These are phyloP conservation scores for Telenomus remus DNA, from an alignment of 1,140 invertebrate species.

Conservation along the genomic window DNA sequence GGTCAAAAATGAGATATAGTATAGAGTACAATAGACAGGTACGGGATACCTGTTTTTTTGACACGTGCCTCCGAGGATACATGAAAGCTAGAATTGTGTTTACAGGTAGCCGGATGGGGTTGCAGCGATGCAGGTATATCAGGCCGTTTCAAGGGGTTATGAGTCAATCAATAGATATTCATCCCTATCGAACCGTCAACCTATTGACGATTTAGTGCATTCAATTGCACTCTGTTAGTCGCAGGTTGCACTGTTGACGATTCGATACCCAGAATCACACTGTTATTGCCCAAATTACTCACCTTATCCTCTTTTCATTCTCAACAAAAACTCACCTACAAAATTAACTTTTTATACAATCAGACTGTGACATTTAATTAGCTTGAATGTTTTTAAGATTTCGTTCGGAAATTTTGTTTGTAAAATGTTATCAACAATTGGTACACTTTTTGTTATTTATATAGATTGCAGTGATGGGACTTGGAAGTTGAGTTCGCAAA, in stretches of 20 bases:
- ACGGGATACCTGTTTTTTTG: slow-evolving; percentile 65
- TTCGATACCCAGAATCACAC: slow-evolving; percentile 32
- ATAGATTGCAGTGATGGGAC: too few species aligned
- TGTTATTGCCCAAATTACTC: slow-evolving; percentile 25
- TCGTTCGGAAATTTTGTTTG: too few species aligned
- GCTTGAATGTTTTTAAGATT: too few species aligned
- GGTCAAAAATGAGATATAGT: slow-evolving; percentile 38
- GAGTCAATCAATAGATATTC: slow-evolving; percentile 74
- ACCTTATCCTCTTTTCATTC: background rate
- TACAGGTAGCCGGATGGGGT: slow-evolving; percentile 64
- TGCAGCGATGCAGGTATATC: slow-evolving; percentile 66
- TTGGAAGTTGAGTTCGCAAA: too few species aligned
- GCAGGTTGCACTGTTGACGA: slow-evolving; percentile 67
- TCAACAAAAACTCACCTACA: too few species aligned
- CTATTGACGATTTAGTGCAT: slow-evolving; percentile 69
- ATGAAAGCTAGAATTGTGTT: slow-evolving; percentile 65
- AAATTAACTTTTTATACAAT: too few species aligned
- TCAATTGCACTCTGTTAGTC: slow-evolving; percentile 64
- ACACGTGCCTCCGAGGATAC: slow-evolving; percentile 67
- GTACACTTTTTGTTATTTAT: too few species aligned
- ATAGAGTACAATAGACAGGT: slow-evolving; percentile 37
- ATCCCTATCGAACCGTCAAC: slow-evolving; percentile 65
- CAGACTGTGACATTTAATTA: too few species aligned
- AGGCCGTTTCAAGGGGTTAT: slow-evolving; percentile 62
- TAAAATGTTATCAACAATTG: too few species aligned